Percentiles rank a stretch among this genome's conserved stretches.
phyloP scores from a whole-genome alignment of 2,888 invertebrate species.

The Aphodius granarius region DNA sequence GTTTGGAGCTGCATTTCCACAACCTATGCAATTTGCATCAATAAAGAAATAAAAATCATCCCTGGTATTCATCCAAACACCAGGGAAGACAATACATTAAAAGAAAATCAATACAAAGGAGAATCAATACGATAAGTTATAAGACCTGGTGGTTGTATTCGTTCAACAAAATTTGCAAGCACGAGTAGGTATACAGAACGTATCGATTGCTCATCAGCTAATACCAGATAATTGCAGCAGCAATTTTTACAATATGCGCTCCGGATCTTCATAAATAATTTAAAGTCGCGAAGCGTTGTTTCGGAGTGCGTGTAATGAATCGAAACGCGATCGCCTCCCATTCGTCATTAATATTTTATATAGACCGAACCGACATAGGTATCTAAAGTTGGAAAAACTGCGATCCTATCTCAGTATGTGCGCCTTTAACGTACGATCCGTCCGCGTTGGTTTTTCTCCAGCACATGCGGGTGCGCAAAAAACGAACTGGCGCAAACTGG shows the following conservation, averaged over 20 bases:
- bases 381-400: background rate
- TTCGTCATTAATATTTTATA: background rate
- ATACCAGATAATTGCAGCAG: background rate
- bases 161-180: no score
- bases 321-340: background rate
- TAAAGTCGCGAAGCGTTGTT: background rate
- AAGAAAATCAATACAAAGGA: no score
- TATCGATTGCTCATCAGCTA: background rate
- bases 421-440: slow-evolving; percentile 3
- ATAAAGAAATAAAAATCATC: no score
- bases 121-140: no score
- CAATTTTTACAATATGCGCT: background rate
- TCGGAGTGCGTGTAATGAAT: background rate
- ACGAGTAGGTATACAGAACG: no score
- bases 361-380: background rate
- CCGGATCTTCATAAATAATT: background rate
- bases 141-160: no score
- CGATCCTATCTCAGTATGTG: background rate
- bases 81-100: no score
- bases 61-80: no score
- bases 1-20: no score
- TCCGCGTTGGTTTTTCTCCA: background rate
- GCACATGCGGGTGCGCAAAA: background rate
- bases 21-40: no score
- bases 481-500: background rate